These are phyloP conservation scores for Augiades crinisus DNA, from an alignment of 2,888 invertebrate genomes.

Conservation along the genomic window DNA sequence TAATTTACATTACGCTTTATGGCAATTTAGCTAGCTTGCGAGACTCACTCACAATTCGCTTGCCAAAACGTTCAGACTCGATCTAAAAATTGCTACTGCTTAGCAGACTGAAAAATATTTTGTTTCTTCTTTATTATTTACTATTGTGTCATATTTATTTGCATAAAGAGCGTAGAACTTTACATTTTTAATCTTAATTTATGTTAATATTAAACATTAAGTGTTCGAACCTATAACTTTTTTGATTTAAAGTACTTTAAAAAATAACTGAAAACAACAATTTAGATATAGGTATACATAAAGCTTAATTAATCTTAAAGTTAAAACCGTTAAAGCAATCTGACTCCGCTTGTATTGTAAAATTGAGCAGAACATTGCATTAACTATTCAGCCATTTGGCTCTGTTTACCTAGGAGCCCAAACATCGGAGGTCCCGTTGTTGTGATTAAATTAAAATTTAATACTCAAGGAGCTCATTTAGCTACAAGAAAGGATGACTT, in stretches of 20 bases:
- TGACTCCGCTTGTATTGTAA: not conserved
- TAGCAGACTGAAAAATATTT: not conserved
- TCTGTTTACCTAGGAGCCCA: not conserved
- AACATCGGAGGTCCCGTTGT: not conserved
- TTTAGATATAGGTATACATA: no score
- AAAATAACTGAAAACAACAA: no score
- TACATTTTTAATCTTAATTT: no score
- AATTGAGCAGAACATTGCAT: not conserved
- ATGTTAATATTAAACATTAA: no score
- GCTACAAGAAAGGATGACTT: conserved; percentile 35
- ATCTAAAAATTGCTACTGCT: conserved; percentile 1
- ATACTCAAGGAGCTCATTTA: conserved; percentile 33
- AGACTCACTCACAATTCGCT: conserved; percentile 43
- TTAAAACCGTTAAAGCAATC: not conserved
- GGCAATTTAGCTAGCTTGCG: conserved; percentile 50
- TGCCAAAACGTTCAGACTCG: conserved; percentile 55
- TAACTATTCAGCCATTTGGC: not conserved
- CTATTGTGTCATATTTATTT: no score
- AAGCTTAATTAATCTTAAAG: no score
- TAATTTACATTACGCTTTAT: conserved; percentile 64
- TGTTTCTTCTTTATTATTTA: no score
- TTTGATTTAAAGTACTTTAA: no score
- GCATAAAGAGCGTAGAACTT: no score
- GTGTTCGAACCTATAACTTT: not conserved
- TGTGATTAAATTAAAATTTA: conserved; percentile 40